Base-by-base conservation (phyloP, 2,797 vertebrate species). In the Neostethus bicornis region DNA sequence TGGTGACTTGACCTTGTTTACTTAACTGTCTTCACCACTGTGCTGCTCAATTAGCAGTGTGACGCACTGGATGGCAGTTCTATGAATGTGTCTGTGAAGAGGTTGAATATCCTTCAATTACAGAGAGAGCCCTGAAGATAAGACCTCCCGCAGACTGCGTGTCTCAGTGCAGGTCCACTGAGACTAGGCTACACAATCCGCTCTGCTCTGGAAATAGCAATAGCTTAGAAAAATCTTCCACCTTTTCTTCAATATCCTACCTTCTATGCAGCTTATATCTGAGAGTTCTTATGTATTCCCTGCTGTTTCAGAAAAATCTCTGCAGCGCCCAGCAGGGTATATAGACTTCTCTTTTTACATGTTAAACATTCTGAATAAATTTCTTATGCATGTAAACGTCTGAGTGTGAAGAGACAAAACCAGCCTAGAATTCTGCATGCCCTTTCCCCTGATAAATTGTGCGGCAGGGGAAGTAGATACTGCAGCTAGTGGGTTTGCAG, bases 91-190 rank as follows among this genome's bases (percentile, higher is more conserved):
- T 79, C 51, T 80, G 82, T 51, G 78, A 74, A 74, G 37, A 42
- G 52, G 50, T 51, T 74, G 79, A 79, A 82, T 80, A 76, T 88
- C 79, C 79, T 87, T 81, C 80, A 83, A 84, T 87, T 90, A 90
- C 64, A 75, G 57, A 21, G 45, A 73, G 56, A 51, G 61, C 70
- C 72, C 51, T 39, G 51, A 79, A 75, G 81, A 87, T 85, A 80
- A 87, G 79, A 52, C 49, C 53, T 16, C 63, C 70, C 80, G 75
- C 77, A 81, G 78, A 85, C 83, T 75, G 43, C 14, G 6, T 46
- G 85, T 88, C 83, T 87, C 77, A 65, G 38, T 61, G 64, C 12
- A 6, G 48, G 73, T 84, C 87, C 66, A 37, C 58, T 32, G 83
- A 78, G 85, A 86, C 45, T 7, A 4, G 14, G 35, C 72, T 74